Conservation (phyloP, 2,113 vertebrate species). For the Paradoxurus hermaphroditus region DNA sequence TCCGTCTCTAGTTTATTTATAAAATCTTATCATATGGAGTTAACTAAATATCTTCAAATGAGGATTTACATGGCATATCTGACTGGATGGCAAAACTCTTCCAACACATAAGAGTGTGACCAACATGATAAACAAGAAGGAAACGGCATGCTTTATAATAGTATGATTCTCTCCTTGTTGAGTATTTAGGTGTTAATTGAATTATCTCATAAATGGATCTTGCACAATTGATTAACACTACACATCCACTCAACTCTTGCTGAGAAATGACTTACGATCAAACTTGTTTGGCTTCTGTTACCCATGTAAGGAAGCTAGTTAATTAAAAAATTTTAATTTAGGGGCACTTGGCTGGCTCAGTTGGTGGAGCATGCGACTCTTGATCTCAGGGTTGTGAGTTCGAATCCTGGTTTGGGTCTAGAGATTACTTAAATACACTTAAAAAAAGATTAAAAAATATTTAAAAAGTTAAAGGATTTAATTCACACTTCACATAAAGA, state of each 20-base stretch:
- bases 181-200: constrained; percentile 41
- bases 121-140: background rate
- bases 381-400: background rate
- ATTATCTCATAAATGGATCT: constrained; percentile 62
- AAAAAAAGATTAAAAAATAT: background rate
- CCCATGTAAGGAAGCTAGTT: constrained; percentile 43
- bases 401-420: background rate
- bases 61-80: background rate
- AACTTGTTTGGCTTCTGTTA: background rate
- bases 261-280: constrained; percentile 53
- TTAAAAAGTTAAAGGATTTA: constrained; percentile 29
- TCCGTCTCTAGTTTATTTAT: background rate
- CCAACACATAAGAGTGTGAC: background rate
- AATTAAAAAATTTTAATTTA: constrained; percentile 33
- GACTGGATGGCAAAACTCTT: background rate
- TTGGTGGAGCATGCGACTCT: background rate
- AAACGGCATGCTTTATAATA: background rate
- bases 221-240: constrained; percentile 7
- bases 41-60: constrained; percentile 20
- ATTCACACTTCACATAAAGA: background rate
- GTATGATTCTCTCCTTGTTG: background rate
- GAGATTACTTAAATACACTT: background rate
- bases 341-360: background rate
- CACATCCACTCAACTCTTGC: background rate
- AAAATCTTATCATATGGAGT: constrained; percentile 29